These are phyloP conservation scores for Poecilia gillii DNA, from an alignment of 2,797 vertebrate genomes.

Conservation along the genomic window DNA sequence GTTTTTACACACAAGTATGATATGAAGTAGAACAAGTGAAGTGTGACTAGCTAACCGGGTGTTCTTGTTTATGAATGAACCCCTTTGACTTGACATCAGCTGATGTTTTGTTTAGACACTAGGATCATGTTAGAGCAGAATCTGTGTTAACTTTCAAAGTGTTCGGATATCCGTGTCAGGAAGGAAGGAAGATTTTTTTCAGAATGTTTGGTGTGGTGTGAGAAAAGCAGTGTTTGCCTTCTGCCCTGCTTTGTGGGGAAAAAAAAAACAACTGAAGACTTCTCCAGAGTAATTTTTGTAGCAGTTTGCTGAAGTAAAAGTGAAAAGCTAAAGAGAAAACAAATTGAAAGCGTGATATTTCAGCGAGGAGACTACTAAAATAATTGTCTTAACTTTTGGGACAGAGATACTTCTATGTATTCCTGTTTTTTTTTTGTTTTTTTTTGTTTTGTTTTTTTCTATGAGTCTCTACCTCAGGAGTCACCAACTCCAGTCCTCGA, in stretches of 20 bases:
- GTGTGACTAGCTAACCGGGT: neutral
- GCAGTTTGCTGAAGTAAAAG: neutral
- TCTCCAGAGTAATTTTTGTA: constrained; percentile 5
- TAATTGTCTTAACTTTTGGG: neutral
- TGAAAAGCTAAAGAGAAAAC: neutral
- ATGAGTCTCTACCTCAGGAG: constrained; percentile 16
- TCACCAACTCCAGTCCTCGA: too few relatives aligned
- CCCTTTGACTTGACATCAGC: neutral
- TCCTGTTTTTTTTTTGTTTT: constrained; percentile 16
- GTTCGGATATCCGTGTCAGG: constrained; percentile 1
- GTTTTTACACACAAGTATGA: neutral
- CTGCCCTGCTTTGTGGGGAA: neutral
- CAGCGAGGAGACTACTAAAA: neutral
- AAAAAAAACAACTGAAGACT: too few relatives aligned
- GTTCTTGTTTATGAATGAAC: neutral
- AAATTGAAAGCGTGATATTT: constrained; percentile 6
- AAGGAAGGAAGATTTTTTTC: constrained; percentile 4
- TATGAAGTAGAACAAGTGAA: neutral
- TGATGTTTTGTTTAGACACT: neutral
- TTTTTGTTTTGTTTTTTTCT: constrained; percentile 9
- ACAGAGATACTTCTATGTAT: constrained; percentile 15
- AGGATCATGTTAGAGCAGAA: neutral
- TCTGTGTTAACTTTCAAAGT: neutral
- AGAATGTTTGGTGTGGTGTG: neutral
- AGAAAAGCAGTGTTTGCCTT: constrained; percentile 20